Conservation (phyloP, 2,888 invertebrate genomes). For the Andrena dorsata region DNA sequence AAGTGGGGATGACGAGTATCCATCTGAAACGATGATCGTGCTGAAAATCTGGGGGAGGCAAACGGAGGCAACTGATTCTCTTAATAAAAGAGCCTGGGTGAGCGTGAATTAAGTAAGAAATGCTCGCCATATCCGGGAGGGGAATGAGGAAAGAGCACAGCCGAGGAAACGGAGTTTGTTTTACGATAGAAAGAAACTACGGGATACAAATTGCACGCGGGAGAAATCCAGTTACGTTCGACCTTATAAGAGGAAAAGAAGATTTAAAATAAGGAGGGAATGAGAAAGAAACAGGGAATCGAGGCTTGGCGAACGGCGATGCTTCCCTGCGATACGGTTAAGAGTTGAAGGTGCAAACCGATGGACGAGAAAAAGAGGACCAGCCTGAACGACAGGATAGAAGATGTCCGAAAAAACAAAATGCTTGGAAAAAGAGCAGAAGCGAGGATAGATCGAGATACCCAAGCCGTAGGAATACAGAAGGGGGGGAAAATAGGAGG, state of each 20-base stretch:
- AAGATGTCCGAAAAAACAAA: constrained; percentile 14
- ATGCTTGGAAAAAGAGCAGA: constrained; percentile 13
- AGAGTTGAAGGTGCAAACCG: constrained; percentile 20
- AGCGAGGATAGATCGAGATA: neutral
- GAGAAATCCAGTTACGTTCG: constrained; percentile 30
- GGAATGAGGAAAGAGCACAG: neutral
- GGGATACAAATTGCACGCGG: constrained; percentile 30
- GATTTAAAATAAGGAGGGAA: constrained; percentile 7
- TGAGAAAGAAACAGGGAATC: neutral
- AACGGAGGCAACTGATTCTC: neutral
- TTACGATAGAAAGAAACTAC: neutral
- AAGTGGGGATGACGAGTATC: neutral
- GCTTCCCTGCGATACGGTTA: neutral
- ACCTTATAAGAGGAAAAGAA: constrained; percentile 5
- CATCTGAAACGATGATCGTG: neutral
- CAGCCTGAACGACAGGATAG: neutral
- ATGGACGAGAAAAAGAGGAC: constrained; percentile 1
- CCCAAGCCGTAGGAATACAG: neutral
- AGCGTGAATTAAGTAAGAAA: constrained; percentile 20
- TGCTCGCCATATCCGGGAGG: neutral
- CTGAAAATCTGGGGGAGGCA: too few relatives aligned
- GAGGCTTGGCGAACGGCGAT: neutral
- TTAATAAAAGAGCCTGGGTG: neutral
- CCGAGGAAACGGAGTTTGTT: neutral
- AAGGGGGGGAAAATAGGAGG: neutral